Base-by-base conservation (phyloP, 2,797 vertebrate genomes). In the Pampus argenteus region DNA sequence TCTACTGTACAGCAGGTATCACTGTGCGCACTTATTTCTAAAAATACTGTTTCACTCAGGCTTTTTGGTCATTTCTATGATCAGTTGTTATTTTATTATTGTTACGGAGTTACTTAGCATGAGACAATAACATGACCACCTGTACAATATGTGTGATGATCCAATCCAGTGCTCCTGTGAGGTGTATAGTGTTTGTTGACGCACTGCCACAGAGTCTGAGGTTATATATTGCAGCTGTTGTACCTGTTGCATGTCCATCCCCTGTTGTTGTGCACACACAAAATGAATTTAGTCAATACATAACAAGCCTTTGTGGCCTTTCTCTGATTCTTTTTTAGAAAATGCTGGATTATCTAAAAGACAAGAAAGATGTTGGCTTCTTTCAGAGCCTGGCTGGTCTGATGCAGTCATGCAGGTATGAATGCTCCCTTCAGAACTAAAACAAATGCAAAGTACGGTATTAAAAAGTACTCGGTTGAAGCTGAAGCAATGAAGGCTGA, bases 291-390 rank as follows among this genome's bases (percentile, higher is more conserved):
- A 44, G 1, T 64, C 10, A 1, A 55, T 36, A 9, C 44, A 49
- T 1, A 69, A 23, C 3, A 1, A 5, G 0, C n/a, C 40, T 38
- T 1, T 69, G 2, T 65, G 2, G 2, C 36, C 61, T 49, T 31
- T 66, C 77, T 82, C 80, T 83, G 0, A 84, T 0, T 87, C 76
- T 89, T n/a, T 83, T 79, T 54, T 84, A 99, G 97, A 99, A 98
- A 96, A 98, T 99, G 97, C 94, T 98, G 76, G 96, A 97, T 88
- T 98, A 98, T 82, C 94, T 98, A 79, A 99, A 97, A 87, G 96
- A 99, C 75, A 98, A 98, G 81, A 98, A 98, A 81, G 97, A 98
- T 5, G 97, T 99, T 42, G 97, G 97, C 3, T 98, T 99, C 79
- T 99, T 99, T 78, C 97, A 99, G 88, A 96, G 97, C 58, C 93